phyloP scores from a whole-genome alignment of 1,140 invertebrate species.

The Drosophila leontia region DNA sequence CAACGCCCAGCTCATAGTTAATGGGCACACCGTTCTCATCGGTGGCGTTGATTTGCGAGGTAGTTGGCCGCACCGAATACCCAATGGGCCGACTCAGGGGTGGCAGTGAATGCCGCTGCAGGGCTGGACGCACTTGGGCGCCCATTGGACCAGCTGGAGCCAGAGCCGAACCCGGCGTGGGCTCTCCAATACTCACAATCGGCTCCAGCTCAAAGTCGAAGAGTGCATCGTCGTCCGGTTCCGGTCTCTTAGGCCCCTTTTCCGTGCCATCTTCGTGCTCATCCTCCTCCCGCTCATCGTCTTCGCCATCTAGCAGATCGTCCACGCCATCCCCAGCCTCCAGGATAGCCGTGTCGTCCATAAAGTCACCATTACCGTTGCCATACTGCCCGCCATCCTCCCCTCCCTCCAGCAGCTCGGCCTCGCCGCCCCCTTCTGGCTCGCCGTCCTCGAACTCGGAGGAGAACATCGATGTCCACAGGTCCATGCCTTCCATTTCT shows the following conservation, averaged over 20 bases:
- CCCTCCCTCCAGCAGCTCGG: constrained; percentile 10
- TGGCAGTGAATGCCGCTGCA: constrained; percentile 44
- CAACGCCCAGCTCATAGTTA: constrained; percentile 77
- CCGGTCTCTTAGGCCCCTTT: constrained; percentile 35
- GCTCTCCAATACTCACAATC: constrained; percentile 50
- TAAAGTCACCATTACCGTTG: constrained; percentile 37
- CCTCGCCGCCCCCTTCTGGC: constrained; percentile 13
- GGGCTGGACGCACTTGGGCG: constrained; percentile 13
- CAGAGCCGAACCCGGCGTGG: neutral
- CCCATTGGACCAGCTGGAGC: constrained; percentile 25
- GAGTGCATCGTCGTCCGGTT: constrained; percentile 75
- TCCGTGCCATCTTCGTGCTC: constrained; percentile 22
- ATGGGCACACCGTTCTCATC: constrained; percentile 70
- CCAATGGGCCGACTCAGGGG: neutral
- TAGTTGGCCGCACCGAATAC: constrained; percentile 50
- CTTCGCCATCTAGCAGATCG: constrained; percentile 37
- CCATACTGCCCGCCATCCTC: constrained; percentile 38
- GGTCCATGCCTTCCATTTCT: constrained; percentile 77
- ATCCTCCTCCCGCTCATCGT: constrained; percentile 35
- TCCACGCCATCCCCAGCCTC: constrained; percentile 36
- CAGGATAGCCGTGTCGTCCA: constrained; percentile 22
- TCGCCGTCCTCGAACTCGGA: constrained; percentile 67
- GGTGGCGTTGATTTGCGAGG: constrained; percentile 72
- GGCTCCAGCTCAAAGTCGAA: constrained; percentile 77
- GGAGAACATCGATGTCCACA: constrained; percentile 82